These are phyloP conservation scores for Tursiops truncatus DNA, from an alignment of 2,113 vertebrate genomes.

Conservation along the genomic window DNA sequence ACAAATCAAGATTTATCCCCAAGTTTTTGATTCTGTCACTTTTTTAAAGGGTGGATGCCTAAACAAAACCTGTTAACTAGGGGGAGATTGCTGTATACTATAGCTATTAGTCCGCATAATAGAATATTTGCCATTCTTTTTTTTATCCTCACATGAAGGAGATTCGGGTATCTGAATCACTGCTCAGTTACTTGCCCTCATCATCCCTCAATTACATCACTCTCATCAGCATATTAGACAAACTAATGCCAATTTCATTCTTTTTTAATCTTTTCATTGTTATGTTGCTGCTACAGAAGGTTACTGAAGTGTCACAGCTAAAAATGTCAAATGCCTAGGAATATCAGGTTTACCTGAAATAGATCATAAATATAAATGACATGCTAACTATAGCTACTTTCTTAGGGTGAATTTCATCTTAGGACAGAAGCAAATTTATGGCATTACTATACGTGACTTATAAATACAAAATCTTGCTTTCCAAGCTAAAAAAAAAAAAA, in stretches of 20 bases:
- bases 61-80: background rate
- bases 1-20: background rate
- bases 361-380: background rate
- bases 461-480: background rate
- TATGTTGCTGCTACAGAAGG: background rate
- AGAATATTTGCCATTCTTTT: background rate
- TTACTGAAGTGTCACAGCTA: background rate
- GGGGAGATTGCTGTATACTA: background rate
- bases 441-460: background rate
- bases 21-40: background rate
- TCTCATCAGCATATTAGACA: background rate
- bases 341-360: background rate
- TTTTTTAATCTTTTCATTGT: background rate
- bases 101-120: background rate
- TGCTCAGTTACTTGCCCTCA: background rate
- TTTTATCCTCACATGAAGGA: background rate
- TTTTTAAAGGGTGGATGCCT: background rate
- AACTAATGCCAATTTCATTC: background rate
- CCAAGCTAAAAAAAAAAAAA: background rate
- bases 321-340: background rate
- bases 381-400: background rate
- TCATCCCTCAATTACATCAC: background rate
- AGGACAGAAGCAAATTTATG: background rate
- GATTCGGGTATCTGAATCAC: background rate
- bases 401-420: background rate